Base-by-base conservation (phyloP, 2,113 vertebrate species). In the Periophthalmus modestus region DNA sequence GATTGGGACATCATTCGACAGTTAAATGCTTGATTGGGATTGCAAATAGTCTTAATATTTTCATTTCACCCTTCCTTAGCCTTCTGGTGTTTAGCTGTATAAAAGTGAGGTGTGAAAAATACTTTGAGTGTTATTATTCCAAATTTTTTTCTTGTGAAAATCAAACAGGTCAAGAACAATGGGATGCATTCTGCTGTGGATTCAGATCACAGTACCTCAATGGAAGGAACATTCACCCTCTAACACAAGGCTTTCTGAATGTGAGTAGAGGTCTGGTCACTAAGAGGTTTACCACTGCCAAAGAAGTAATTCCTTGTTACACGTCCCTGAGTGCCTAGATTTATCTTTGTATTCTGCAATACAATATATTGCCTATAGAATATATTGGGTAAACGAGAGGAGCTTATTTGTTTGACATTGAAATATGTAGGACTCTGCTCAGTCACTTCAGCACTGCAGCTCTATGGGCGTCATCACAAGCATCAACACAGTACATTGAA, bases 351-450 rank as follows among this genome's bases (percentile, higher is more conserved):
- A 43, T 43, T 43, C 39, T 43, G 39, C 5, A 39, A 39, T 39
- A 39, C 7, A 4, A 39, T 39, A 6, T 10, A 52, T 52, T 52
- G 16, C 15, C 48, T 52, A 19, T 52, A 52, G 16, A 5, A 52
- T 52, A 52, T 4, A 18, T 52, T 55, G 19, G 21, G 46, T 14
- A 46, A 63, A 43, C 36, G 55, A 43, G 48, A 57, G 34, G 7
- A 28, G 61, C 68, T 65, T 72, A 28, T 18, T 55, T 59, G 39
- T 77, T 69, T 77, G 69, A 85, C 67, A 65, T 46, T 73, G 68
- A 69, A 78, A 36, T 66, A 72, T 73, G 71, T 15, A 69, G 36
- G 71, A 69, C 34, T 82, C 86, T 87, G 71, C 81, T 78, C 50
- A 12, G 46, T 74, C 73, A 70, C 75, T 73, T 69, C 75, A 54